These are phyloP conservation scores for Spinus olivaceus DNA, from an alignment of 2,797 vertebrate genomes.

Conservation along the genomic window DNA sequence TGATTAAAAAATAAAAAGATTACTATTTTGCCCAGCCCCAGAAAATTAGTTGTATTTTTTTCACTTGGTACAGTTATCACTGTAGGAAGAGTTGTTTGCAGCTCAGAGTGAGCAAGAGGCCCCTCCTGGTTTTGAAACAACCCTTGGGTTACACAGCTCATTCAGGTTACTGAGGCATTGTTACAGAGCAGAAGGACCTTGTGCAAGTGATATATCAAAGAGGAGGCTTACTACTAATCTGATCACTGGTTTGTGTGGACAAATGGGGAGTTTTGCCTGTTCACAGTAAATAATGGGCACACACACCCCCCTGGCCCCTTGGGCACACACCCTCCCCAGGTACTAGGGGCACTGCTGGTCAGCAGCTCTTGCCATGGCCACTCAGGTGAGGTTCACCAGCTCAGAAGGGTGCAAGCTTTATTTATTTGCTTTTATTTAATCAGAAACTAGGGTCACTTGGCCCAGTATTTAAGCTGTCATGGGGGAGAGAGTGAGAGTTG, in stretches of 20 bases:
- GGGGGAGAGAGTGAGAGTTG: background rate
- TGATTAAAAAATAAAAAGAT: constrained; percentile 13
- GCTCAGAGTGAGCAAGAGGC: background rate
- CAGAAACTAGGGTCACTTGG: background rate
- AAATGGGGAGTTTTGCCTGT: background rate
- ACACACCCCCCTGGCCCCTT: fast-evolving
- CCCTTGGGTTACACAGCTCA: background rate
- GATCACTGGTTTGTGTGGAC: background rate
- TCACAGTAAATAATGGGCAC: background rate
- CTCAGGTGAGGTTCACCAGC: background rate
- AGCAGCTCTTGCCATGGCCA: fast-evolving
- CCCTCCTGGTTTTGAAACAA: background rate
- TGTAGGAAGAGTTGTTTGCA: background rate
- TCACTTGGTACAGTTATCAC: background rate
- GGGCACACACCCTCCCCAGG: background rate
- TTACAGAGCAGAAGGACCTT: fast-evolving
- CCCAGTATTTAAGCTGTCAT: fast-evolving
- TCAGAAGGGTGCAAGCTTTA: background rate
- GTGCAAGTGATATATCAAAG: background rate
- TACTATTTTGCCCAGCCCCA: background rate
- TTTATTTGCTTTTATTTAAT: background rate
- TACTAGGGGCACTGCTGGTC: background rate
- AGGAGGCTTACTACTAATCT: background rate
- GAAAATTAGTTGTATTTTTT: constrained; percentile 19
- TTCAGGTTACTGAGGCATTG: background rate